These are phyloP conservation scores for Diceros bicornis DNA, from an alignment of 2,797 vertebrate species.

Conservation along the genomic window DNA sequence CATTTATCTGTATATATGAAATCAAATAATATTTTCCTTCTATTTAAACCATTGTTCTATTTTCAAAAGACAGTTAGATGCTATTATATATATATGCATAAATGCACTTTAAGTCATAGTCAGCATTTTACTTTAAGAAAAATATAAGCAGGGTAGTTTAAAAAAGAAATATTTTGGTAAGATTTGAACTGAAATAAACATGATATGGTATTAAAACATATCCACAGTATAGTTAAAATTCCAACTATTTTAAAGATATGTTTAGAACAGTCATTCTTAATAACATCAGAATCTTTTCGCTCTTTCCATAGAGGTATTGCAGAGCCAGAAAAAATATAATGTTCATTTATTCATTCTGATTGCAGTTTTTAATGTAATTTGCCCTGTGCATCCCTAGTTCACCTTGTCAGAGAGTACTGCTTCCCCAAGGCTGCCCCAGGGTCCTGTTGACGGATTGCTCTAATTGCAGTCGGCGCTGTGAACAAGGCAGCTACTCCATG, in stretches of 20 bases:
- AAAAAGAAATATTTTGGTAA: background rate
- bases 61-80: slow-evolving; percentile 46
- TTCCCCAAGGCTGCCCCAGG: slow-evolving; percentile 92
- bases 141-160: background rate
- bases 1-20: background rate
- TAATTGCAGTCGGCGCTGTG: slow-evolving; percentile 96
- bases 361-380: slow-evolving; percentile 52
- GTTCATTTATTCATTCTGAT: slow-evolving; percentile 32
- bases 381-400: slow-evolving; percentile 82
- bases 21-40: background rate
- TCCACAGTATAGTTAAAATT: background rate
- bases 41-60: background rate
- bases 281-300: background rate
- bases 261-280: background rate
- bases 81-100: background rate
- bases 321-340: background rate
- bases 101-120: background rate
- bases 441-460: slow-evolving; percentile 98
- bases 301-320: background rate
- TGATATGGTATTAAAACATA: background rate
- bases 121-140: slow-evolving; percentile 15
- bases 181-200: slow-evolving; percentile 27
- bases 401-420: slow-evolving; percentile 94
- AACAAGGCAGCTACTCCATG: slow-evolving; percentile 94
- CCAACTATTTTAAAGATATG: slow-evolving; percentile 8